phyloP scores from a whole-genome alignment of 2,888 invertebrate genomes.

The Drosophila prolongata region DNA sequence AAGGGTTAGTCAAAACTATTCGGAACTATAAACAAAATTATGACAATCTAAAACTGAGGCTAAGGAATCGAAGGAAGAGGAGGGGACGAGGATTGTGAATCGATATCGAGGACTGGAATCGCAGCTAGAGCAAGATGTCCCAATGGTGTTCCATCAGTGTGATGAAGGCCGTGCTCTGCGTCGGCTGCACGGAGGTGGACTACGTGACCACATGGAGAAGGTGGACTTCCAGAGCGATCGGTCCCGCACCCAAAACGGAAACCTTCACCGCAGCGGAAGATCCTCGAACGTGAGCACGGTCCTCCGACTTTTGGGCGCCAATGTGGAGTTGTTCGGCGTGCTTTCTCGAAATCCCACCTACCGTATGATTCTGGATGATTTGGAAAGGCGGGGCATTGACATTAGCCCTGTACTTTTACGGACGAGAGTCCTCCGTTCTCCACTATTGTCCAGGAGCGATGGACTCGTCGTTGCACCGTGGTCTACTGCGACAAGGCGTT shows the following conservation, averaged over 20 bases:
- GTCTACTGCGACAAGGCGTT: conserved; percentile 85
- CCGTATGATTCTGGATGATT: conserved; percentile 19
- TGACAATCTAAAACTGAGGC: background rate
- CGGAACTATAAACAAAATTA: conserved; percentile 6
- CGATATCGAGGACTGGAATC: background rate
- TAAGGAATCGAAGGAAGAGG: background rate
- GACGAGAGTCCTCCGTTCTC: conserved; percentile 86
- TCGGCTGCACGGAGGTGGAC: conserved; percentile 38
- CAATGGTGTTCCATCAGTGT: conserved; percentile 15
- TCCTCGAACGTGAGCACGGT: conserved; percentile 36
- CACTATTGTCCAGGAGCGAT: conserved; percentile 86
- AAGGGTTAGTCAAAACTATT: background rate
- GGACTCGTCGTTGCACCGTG: conserved; percentile 85
- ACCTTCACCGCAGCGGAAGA: conserved; percentile 17
- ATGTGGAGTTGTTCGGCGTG: conserved; percentile 35
- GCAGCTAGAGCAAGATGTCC: conserved; percentile 2
- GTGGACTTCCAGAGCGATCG: conserved; percentile 2
- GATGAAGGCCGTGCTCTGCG: conserved; percentile 32
- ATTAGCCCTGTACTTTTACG: conserved; percentile 22
- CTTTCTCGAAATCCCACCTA: conserved; percentile 4
- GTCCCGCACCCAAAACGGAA: conserved; percentile 1
- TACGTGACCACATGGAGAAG: conserved; percentile 17
- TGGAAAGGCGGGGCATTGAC: conserved; percentile 8
- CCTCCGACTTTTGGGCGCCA: conserved; percentile 22
- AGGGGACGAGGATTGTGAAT: background rate